phyloP scores from a whole-genome alignment of 2,797 vertebrate species.

The Hypotaenidia philippensis region DNA sequence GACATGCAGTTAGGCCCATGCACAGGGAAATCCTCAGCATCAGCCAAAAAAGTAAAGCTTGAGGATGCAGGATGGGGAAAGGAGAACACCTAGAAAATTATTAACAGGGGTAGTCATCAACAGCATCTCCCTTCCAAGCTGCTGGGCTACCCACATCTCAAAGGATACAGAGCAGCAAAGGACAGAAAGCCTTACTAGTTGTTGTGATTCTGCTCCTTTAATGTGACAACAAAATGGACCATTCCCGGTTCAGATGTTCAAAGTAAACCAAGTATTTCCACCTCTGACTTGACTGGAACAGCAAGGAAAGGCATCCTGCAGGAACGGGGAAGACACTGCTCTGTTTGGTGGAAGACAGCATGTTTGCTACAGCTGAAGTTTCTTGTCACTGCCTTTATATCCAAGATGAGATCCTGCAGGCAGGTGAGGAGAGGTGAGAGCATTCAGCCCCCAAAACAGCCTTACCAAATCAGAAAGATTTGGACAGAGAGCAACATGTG shows the following conservation, averaged over 20 bases:
- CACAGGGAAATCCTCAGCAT: background rate
- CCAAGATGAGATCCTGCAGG: background rate
- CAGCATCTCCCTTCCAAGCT: background rate
- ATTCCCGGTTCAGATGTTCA: accelerated
- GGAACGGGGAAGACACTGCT: background rate
- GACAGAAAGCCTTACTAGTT: background rate
- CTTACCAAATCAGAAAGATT: background rate
- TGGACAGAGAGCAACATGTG: background rate
- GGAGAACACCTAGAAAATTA: background rate
- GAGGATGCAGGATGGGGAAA: background rate
- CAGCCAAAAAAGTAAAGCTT: background rate
- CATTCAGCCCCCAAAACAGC: background rate
- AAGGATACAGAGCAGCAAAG: background rate
- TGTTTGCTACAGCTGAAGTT: background rate
- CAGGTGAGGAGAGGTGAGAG: background rate
- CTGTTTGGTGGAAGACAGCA: background rate
- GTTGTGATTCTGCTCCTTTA: background rate
- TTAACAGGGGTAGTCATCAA: background rate
- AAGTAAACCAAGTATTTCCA: background rate
- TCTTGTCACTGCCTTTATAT: background rate
- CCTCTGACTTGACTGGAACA: background rate
- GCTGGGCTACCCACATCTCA: background rate
- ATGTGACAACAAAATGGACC: background rate
- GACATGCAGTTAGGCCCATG: background rate
- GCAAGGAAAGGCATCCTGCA: background rate